Percentiles rank a stretch among this genome's conserved stretches.
These are phyloP conservation scores for Dendrocincla tyrannina DNA, from an alignment of 2,797 vertebrate genomes.

Conservation along the genomic window DNA sequence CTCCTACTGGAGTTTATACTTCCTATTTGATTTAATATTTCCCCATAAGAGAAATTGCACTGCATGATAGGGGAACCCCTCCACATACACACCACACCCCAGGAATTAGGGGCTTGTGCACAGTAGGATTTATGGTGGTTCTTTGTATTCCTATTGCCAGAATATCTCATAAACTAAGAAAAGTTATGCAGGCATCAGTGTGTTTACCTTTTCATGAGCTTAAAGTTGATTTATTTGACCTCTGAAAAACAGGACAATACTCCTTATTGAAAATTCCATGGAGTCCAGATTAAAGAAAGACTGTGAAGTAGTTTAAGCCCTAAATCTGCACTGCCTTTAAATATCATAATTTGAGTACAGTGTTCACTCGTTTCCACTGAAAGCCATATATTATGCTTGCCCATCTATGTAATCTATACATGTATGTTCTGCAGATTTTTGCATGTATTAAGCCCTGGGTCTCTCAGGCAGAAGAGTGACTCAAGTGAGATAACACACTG, in stretches of 20 bases:
- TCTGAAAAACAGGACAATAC: constrained; percentile 67
- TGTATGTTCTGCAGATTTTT: neutral
- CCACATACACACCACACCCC: neutral
- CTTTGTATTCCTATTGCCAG: constrained; percentile 51
- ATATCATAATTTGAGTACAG: constrained; percentile 10
- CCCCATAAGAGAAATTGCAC: constrained; percentile 22
- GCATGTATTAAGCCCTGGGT: neutral
- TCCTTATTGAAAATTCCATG: constrained; percentile 62
- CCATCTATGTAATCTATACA: neutral
- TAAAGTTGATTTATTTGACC: constrained; percentile 75
- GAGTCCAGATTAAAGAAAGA: constrained; percentile 48
- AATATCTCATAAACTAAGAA: constrained; percentile 74
- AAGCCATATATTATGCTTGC: neutral
- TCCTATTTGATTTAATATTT: constrained; percentile 51
- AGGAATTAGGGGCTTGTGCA: neutral
- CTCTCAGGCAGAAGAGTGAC: neutral
- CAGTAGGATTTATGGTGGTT: constrained; percentile 61
- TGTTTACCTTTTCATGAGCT: constrained; percentile 74
- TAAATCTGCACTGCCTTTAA: constrained; percentile 32
- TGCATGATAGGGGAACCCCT: neutral
- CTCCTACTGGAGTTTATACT: neutral
- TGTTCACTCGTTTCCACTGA: neutral
- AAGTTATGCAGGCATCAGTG: constrained; percentile 53
- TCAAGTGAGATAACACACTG: neutral
- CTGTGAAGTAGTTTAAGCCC: neutral